These are phyloP conservation scores for Gephyroberyx darwinii DNA, from an alignment of 2,797 vertebrate species.

Conservation along the genomic window DNA sequence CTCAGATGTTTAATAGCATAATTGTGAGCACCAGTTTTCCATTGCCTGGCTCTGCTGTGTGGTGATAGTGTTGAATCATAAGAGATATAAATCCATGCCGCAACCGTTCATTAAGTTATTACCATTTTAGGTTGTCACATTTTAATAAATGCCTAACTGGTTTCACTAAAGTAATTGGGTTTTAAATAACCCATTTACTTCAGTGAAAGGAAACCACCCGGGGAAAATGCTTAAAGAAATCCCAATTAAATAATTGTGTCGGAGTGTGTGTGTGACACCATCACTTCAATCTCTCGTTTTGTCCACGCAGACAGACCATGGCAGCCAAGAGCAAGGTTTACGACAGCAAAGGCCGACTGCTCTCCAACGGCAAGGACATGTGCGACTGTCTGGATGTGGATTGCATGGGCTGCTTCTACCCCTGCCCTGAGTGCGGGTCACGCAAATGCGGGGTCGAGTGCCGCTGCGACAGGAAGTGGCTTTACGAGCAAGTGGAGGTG, in stretches of 20 bases:
- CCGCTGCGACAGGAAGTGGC: slow-evolving; percentile 97
- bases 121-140: not conserved
- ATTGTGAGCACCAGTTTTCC: not conserved
- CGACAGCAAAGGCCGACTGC: slow-evolving; percentile 89
- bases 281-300: not conserved
- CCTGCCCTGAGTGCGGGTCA: slow-evolving; percentile 90
- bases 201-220: too few species aligned
- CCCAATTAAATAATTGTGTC: not conserved
- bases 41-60: not conserved
- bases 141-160: not conserved
- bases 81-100: not conserved
- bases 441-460: slow-evolving; percentile 95
- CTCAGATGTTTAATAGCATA: too few species aligned
- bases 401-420: slow-evolving; percentile 97
- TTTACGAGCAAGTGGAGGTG: slow-evolving; percentile 97
- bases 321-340: slow-evolving; percentile 93
- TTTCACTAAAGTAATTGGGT: not conserved
- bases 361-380: slow-evolving; percentile 90
- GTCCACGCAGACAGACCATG: slow-evolving; percentile 82
- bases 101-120: not conserved
- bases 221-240: slow-evolving; percentile 10
- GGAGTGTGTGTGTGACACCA: not conserved
- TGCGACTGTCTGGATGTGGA: slow-evolving; percentile 96
- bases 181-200: not conserved
- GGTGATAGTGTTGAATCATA: not conserved